These are phyloP conservation scores for Thera britannica DNA, from an alignment of 2,888 invertebrate genomes.

Conservation along the genomic window DNA sequence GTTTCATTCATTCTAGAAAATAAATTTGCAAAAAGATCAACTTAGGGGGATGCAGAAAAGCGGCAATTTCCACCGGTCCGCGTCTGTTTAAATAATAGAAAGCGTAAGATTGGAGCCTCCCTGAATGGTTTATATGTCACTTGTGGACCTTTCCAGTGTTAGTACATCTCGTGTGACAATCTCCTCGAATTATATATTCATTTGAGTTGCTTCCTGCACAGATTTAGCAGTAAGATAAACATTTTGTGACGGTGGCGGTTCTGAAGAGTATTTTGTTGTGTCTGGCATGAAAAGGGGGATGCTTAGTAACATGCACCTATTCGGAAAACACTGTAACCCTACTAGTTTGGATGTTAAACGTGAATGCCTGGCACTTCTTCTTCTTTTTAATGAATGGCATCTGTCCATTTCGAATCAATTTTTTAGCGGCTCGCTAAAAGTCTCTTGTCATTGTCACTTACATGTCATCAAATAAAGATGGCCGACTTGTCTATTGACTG, in stretches of 20 bases:
- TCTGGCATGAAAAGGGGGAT: neutral
- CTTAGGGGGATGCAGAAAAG: slow-evolving; percentile 58
- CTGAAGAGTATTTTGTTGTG: slow-evolving; percentile 35
- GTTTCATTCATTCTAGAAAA: slow-evolving; percentile 30
- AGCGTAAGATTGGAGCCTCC: slow-evolving; percentile 79
- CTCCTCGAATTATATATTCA: slow-evolving; percentile 77
- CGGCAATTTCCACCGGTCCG: slow-evolving; percentile 73
- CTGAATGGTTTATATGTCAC: slow-evolving; percentile 83
- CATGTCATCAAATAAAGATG: too few relatives aligned
- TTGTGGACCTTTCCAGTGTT: slow-evolving; percentile 76
- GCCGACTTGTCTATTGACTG: too few relatives aligned
- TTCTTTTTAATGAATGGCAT: too few relatives aligned
- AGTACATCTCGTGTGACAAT: slow-evolving; percentile 72
- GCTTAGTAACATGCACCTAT: neutral
- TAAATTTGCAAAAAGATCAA: slow-evolving; percentile 35
- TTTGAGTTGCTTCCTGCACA: slow-evolving; percentile 62
- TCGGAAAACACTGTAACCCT: neutral
- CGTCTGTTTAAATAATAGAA: slow-evolving; percentile 82
- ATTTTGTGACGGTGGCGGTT: slow-evolving; percentile 37
- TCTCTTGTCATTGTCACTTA: too few relatives aligned
- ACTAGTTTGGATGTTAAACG: neutral
- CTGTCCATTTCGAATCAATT: too few relatives aligned
- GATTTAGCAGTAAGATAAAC: slow-evolving; percentile 59
- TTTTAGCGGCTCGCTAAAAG: too few relatives aligned
- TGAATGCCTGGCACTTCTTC: neutral